Evolutionary conservation across 2,888 invertebrate species (phyloP).

Genomic region (Gisinianus flammeolus): DNA sequence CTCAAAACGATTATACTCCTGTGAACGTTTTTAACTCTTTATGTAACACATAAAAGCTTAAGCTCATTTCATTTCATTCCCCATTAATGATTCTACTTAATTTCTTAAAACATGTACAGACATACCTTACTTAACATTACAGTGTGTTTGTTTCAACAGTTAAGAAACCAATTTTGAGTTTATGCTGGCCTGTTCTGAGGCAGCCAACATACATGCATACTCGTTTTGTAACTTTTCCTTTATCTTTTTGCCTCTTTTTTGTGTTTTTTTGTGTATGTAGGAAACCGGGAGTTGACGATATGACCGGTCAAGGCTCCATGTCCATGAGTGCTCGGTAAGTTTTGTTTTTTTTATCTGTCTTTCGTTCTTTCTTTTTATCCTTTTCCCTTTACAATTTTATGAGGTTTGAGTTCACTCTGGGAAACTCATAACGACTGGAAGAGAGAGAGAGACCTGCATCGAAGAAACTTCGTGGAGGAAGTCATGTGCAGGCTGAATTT

Average conservation of each 20-base stretch:
- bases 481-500: neutral
- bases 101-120: slow-evolving; percentile 22
- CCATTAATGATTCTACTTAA: slow-evolving; percentile 37
- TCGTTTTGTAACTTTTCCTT: neutral
- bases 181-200: neutral
- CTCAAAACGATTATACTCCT: neutral
- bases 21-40: neutral
- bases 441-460: neutral
- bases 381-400: neutral
- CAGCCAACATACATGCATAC: neutral
- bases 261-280: slow-evolving; percentile 43
- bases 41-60: slow-evolving; percentile 35
- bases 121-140: slow-evolving; percentile 9
- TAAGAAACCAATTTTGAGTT: neutral
- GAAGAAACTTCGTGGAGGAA: neutral
- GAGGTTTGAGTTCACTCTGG: neutral
- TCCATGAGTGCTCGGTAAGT: slow-evolving; percentile 48
- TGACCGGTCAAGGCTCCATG: slow-evolving; percentile 51
- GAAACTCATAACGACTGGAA: too few species aligned
- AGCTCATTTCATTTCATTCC: slow-evolving; percentile 25
- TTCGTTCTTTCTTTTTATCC: neutral
- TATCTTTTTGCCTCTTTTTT: neutral
- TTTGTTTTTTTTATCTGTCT: slow-evolving; percentile 2
- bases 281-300: slow-evolving; percentile 58
- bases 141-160: neutral